Conservation (phyloP, 1,140 invertebrate genomes). For the Drosophila persimilis region DNA sequence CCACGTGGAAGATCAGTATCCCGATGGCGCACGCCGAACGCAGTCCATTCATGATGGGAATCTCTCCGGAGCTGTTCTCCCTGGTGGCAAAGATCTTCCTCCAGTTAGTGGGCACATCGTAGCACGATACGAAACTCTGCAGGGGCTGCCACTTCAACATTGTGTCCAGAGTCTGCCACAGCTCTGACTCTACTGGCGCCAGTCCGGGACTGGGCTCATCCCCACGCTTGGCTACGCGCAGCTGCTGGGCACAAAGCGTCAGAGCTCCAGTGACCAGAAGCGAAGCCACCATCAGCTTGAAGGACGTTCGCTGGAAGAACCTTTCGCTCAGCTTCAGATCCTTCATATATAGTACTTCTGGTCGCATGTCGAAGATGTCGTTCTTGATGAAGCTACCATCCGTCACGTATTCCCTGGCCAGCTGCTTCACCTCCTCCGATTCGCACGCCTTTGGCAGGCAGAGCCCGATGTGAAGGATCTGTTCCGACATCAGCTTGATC, state of each 20-base stretch:
- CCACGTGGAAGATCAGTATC: constrained; percentile 75
- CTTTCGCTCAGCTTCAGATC: constrained; percentile 61
- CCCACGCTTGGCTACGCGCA: constrained; percentile 49
- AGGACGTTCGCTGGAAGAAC: constrained; percentile 65
- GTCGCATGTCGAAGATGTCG: constrained; percentile 72
- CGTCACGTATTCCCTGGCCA: constrained; percentile 63
- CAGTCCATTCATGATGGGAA: constrained; percentile 79
- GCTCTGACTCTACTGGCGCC: constrained; percentile 66
- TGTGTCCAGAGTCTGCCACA: constrained; percentile 51
- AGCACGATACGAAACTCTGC: constrained; percentile 71
- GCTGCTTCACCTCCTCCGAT: constrained; percentile 65
- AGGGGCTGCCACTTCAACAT: constrained; percentile 52
- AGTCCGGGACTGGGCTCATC: constrained; percentile 29
- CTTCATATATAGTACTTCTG: constrained; percentile 77
- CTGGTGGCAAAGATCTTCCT: constrained; percentile 45
- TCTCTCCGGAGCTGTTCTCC: constrained; percentile 46
- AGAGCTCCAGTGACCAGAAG: constrained; percentile 61
- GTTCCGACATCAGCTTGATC: constrained; percentile 77
- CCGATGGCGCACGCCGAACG: constrained; percentile 77
- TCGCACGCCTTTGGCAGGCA: constrained; percentile 74
- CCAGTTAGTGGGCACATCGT: constrained; percentile 69
- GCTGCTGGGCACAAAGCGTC: constrained; percentile 64
- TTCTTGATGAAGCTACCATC: constrained; percentile 52
- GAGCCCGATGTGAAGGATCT: constrained; percentile 78
- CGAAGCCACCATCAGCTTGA: constrained; percentile 61